Percentiles rank a stretch among this genome's conserved stretches.
These are phyloP conservation scores for Brachyhypopomus occidentalis DNA, from an alignment of 2,113 vertebrate species.

Conservation along the genomic window DNA sequence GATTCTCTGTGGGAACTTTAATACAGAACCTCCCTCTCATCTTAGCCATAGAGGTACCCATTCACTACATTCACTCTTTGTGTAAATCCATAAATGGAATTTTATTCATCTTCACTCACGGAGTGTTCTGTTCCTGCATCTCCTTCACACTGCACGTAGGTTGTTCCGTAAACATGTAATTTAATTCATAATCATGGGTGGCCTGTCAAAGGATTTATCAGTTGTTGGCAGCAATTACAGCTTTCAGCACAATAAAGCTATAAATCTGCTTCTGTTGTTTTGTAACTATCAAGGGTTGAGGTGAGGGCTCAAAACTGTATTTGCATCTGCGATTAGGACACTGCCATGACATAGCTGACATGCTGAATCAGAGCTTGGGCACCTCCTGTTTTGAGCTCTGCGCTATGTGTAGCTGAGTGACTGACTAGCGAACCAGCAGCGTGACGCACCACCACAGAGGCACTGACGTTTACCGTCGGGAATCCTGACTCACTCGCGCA, in stretches of 20 bases:
- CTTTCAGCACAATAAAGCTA: conserved; percentile 16
- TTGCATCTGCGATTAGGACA: conserved; percentile 34
- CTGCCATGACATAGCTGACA: conserved; percentile 6
- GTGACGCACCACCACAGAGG: not conserved
- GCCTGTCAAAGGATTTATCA: conserved; percentile 3
- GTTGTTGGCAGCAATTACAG: conserved; percentile 9
- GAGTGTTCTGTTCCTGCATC: not conserved
- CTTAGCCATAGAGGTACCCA: not conserved
- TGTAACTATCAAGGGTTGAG: conserved; percentile 16
- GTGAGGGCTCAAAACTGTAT: conserved; percentile 8
- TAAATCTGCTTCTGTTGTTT: conserved; percentile 1
- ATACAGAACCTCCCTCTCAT: not conserved
- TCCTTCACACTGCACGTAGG: not conserved
- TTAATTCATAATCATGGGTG: conserved; percentile 6
- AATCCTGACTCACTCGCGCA: conserved; percentile 25
- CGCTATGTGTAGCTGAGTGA: not conserved
- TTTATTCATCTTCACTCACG: conserved; percentile 12
- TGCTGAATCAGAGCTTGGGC: not conserved
- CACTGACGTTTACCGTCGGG: conserved; percentile 9
- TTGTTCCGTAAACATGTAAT: conserved; percentile 11
- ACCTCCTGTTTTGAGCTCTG: not conserved
- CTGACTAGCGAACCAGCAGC: conserved; percentile 12
- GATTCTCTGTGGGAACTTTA: conserved; percentile 30
- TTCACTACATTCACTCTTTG: not conserved
- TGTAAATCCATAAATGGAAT: conserved; percentile 1